A percentile compares a stretch with the other conserved stretches of the same genome.
phyloP scores from a whole-genome alignment of 1,140 invertebrate genomes.

The Gonioctena quinquepunctata region DNA sequence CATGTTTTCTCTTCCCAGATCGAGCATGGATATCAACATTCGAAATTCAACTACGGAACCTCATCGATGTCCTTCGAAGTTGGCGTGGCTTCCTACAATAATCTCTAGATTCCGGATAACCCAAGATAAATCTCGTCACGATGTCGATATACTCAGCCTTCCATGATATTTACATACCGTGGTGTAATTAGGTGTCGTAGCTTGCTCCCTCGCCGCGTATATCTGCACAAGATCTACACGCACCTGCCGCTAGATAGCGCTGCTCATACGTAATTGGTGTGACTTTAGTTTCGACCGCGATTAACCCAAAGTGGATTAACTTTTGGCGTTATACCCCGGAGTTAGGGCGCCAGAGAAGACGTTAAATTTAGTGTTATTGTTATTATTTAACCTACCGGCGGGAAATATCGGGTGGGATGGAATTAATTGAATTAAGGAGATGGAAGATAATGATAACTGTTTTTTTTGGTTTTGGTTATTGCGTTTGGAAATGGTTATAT shows the following conservation, averaged over 20 bases:
- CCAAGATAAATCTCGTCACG: not conserved
- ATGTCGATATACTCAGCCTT: not conserved
- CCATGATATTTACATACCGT: not conserved
- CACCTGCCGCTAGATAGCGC: not conserved
- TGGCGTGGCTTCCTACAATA: too few relatives aligned
- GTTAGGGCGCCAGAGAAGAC: not conserved
- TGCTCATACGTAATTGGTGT: not conserved
- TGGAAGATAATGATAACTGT: too few relatives aligned
- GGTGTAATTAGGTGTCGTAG: not conserved
- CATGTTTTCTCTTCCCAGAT: too few relatives aligned
- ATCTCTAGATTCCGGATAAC: not conserved
- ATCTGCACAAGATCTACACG: not conserved
- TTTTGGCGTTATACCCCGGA: not conserved
- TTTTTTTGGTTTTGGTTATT: too few relatives aligned
- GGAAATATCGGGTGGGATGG: not conserved
- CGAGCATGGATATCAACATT: too few relatives aligned
- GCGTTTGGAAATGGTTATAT: too few relatives aligned
- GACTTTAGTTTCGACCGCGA: not conserved
- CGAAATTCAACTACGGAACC: too few relatives aligned
- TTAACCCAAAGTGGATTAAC: not conserved
- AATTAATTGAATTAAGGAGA: not conserved
- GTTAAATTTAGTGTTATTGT: not conserved
- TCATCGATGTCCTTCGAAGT: too few relatives aligned
- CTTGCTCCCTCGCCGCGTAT: not conserved
- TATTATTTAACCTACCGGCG: not conserved